phyloP scores from a whole-genome alignment of 2,797 vertebrate genomes.

The Adrianichthys oophorus region DNA sequence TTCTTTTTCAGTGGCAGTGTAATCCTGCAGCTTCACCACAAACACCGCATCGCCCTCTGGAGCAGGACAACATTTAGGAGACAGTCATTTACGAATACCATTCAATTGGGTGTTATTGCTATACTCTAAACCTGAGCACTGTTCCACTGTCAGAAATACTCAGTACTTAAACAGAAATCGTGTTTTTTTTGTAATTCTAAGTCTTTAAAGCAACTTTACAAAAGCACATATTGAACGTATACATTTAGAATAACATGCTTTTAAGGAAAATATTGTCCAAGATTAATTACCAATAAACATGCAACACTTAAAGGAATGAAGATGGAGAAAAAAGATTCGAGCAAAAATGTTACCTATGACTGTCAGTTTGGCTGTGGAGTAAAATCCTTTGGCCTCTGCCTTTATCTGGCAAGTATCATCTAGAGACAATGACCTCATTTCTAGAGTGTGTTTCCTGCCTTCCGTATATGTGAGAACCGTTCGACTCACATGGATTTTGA shows the following conservation, averaged over 20 bases:
- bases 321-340: neutral
- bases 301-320: neutral
- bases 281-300: neutral
- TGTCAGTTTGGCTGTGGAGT: constrained; percentile 85
- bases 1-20: constrained; percentile 92
- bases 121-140: no score
- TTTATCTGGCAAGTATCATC: constrained; percentile 97
- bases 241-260: neutral
- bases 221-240: no score
- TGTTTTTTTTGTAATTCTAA: no score
- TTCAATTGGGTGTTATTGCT: no score
- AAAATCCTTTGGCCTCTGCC: constrained; percentile 89
- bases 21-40: constrained; percentile 92
- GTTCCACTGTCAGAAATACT: no score
- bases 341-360: constrained; percentile 87
- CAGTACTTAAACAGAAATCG: no score
- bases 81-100: neutral
- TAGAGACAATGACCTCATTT: constrained; percentile 89
- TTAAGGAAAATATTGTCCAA: neutral
- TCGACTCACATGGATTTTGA: constrained; percentile 91
- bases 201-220: no score
- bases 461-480: constrained; percentile 87
- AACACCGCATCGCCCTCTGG: constrained; percentile 94
- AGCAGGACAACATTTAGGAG: constrained; percentile 25
- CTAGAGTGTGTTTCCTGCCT: constrained; percentile 87